phyloP scores from a whole-genome alignment of 2,113 vertebrate species.

The Xyrauchen texanus region DNA sequence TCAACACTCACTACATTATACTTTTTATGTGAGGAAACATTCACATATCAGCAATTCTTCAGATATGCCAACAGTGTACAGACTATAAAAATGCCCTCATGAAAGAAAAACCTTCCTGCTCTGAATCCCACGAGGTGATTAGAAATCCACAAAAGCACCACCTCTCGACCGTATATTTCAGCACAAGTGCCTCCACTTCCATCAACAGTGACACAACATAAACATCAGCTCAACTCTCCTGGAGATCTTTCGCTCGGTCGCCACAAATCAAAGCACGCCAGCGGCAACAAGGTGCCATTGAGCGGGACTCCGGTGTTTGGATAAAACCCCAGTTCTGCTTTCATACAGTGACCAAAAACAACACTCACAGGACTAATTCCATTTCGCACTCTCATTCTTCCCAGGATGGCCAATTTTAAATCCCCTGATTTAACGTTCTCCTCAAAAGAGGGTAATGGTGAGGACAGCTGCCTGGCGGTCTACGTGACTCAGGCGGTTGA shows the following conservation, averaged over 20 bases:
- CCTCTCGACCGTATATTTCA: conserved; percentile 29
- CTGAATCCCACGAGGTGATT: conserved; percentile 35
- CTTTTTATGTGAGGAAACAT: conserved; percentile 37
- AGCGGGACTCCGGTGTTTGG: conserved; percentile 55
- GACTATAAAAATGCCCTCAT: conserved; percentile 28
- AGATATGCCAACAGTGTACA: conserved; percentile 5
- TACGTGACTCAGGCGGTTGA: conserved; percentile 89
- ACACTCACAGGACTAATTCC: conserved; percentile 44
- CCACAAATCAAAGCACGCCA: conserved; percentile 71
- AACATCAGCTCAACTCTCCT: conserved; percentile 30
- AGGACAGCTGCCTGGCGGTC: conserved; percentile 85
- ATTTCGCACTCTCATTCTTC: conserved; percentile 43
- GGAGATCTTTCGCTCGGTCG: no score
- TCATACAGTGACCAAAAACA: conserved; percentile 77
- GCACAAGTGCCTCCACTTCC: conserved; percentile 20
- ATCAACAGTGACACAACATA: conserved; percentile 42
- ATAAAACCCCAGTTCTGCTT: conserved; percentile 32
- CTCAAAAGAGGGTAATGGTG: conserved; percentile 78
- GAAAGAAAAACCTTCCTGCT: no score
- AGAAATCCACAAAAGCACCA: conserved; percentile 30
- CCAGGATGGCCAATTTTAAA: conserved; percentile 90
- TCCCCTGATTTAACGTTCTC: conserved; percentile 83
- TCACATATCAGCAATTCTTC: conserved; percentile 22
- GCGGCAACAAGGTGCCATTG: conserved; percentile 82
- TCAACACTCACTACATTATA: conserved; percentile 44